Percentiles rank a stretch among this genome's conserved stretches.
Conservation (phyloP, 1,140 invertebrate genomes). For the Yoshiicerus persimilis region DNA sequence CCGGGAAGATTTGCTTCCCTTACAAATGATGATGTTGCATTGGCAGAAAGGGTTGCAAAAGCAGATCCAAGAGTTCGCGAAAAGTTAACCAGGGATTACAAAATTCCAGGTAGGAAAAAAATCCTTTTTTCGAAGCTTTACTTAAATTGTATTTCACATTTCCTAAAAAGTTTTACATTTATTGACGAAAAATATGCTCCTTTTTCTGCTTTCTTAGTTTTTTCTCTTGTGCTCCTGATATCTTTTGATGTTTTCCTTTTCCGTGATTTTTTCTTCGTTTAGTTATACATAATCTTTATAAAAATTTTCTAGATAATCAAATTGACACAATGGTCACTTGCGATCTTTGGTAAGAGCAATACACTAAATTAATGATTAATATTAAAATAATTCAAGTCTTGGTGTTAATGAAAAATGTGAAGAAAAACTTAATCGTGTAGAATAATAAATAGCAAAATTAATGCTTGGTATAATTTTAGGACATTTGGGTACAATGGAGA, state of each 20-base stretch:
- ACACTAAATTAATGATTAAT: not conserved
- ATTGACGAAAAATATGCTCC: not conserved
- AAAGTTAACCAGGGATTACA: not conserved
- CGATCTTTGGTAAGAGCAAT: not conserved
- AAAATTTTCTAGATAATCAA: not conserved
- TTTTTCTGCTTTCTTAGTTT: not conserved
- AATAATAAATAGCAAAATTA: not conserved
- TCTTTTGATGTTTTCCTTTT: too few relatives aligned
- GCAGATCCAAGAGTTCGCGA: not conserved
- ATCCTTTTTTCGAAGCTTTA: too few relatives aligned
- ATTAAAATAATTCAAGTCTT: too few relatives aligned
- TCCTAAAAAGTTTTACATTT: not conserved
- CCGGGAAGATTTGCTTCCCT: not conserved
- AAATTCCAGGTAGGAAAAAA: not conserved
- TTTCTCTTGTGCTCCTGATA: too few relatives aligned
- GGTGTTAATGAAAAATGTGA: too few relatives aligned
- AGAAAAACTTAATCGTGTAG: not conserved
- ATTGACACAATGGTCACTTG: not conserved
- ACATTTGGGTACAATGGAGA: slow-evolving; percentile 29
- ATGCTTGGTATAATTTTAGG: not conserved
- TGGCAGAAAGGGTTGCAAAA: not conserved
- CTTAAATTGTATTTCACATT: too few relatives aligned
- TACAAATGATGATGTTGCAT: not conserved
- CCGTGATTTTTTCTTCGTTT: too few relatives aligned
- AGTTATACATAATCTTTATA: not conserved